Conservation (phyloP, 1,140 invertebrate genomes). For the Micrasema minimum region DNA sequence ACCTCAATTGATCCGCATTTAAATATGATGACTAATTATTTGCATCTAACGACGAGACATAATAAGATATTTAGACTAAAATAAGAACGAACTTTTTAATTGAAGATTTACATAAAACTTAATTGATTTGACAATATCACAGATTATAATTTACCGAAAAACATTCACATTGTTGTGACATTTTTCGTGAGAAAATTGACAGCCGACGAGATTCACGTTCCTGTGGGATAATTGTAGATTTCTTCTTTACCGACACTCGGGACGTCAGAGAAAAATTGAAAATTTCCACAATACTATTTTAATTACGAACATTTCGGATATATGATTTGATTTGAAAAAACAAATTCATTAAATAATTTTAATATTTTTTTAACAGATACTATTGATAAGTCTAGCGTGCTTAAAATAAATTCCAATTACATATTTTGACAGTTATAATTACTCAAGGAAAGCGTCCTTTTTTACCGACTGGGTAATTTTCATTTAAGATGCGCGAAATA, state of each 20-base stretch:
- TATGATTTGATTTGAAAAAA: background rate
- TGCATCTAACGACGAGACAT: background rate
- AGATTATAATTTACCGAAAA: background rate
- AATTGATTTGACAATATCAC: background rate
- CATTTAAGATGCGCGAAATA: too few species aligned
- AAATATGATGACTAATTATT: background rate
- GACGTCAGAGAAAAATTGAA: background rate
- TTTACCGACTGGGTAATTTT: too few species aligned
- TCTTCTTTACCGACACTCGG: constrained; percentile 12
- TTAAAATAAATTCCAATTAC: too few species aligned
- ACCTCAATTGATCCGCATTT: background rate
- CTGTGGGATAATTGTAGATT: constrained; percentile 17
- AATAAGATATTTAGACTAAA: background rate
- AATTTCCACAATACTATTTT: background rate
- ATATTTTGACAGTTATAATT: too few species aligned
- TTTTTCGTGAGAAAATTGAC: constrained; percentile 7
- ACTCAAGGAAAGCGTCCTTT: too few species aligned
- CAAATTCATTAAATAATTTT: too few species aligned
- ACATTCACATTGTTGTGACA: background rate
- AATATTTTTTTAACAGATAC: too few species aligned
- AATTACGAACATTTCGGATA: background rate
- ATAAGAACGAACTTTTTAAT: background rate
- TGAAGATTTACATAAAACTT: background rate
- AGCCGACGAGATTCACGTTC: constrained; percentile 6
- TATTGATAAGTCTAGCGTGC: too few species aligned